Base-by-base conservation (phyloP, 2,113 vertebrate genomes). In the Mormyrus lacerda region DNA sequence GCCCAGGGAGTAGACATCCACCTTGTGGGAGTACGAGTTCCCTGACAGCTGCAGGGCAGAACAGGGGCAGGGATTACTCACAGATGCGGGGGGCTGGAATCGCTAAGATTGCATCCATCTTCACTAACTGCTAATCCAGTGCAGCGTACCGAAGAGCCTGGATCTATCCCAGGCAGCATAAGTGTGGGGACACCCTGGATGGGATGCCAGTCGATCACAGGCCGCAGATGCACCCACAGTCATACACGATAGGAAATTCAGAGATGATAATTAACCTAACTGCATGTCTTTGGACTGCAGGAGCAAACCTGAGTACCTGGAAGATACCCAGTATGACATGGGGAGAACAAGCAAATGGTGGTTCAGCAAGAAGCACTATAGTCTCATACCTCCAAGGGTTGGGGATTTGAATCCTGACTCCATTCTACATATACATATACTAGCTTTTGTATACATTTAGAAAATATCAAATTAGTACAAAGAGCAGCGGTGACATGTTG, bases 1-100 rank as follows among this genome's bases (percentile, higher is more conserved):
- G 45, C 98, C 98, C 95, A 99, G 94, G 44, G 98, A 99, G 90
- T 99, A 99, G 93, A 99, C 99, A 91, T 99, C 98, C 95, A 99
- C 98, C 94, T 99, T 99, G 92, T 99, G 98, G 1, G 98, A 99
- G 91, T 99, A 99, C 13, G 95, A 97, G 94, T 97, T 98, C 87
- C 98, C 98, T 92, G 96, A 97, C 89, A 99, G 96, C 98, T 99
- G 95, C n/a, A 89, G 91, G 94, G 90, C 31, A 50, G 45, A 85
- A 73, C n/a, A 19, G n/a, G 39, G 8, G 89, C 35, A 53, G 13
- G 53, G 27, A 45, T 45, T 39, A 24, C 19, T 45, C 42, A 84
- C 21, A 44, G 82, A 44, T 24, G 82, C 7, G 24, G 44, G 24
- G 82, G 39, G 24, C 82, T 69, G 61, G 31, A 69, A 69, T 69